Base-by-base conservation (phyloP, 2,888 invertebrate genomes). In the Neocrepidodera transversa region DNA sequence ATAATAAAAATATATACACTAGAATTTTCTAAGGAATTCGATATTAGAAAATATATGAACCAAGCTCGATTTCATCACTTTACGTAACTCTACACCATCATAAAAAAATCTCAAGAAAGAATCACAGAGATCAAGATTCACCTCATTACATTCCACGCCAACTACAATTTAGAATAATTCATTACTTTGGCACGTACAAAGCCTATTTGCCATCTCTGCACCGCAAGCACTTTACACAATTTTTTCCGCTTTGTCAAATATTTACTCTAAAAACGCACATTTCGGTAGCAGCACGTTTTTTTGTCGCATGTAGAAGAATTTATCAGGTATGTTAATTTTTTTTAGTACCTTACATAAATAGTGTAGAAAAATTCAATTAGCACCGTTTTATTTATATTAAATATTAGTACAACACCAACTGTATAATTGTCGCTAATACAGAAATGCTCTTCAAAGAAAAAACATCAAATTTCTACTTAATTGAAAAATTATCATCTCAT, bases 161-260 rank as follows among this genome's bases (percentile, higher is more conserved):
- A 23, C 38, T 36, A 20, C 11, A 20, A 14, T 38, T 26, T 50
- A 11, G 49, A 50, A 23, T 23, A n/a, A n/a, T 57, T 58, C 30
- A 51, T 30, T 50, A 45, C 38, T 60, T 63, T 35, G 47, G 43
- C 60, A 58, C 60, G 60, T 51, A 60, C 58, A 55, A 58, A 14
- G 54, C 52, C 57, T 35, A 51, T 63, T 58, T 56, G 35, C 49
- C 58, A 55, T 55, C 7, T 32, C 60, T 63, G 55, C 60, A 63
- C 63, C 28, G 30, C 55, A 20, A 60, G 61, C 64, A 64, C 64
- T 59, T 53, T 2, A 23, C 32, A 14, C 14, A 18, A 32, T 35
- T 32, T 30, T 47, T 54, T 42, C 47, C 36, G 26, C 16, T 13
- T 35, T 43, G 28, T 28, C 8, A 54, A 50, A 55, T 43, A 35